A percentile compares a stretch with the other conserved stretches of the same genome.
Evolutionary conservation across 2,797 vertebrate genomes (phyloP).

Genomic region (Sternarchorhynchus goeldii): DNA sequence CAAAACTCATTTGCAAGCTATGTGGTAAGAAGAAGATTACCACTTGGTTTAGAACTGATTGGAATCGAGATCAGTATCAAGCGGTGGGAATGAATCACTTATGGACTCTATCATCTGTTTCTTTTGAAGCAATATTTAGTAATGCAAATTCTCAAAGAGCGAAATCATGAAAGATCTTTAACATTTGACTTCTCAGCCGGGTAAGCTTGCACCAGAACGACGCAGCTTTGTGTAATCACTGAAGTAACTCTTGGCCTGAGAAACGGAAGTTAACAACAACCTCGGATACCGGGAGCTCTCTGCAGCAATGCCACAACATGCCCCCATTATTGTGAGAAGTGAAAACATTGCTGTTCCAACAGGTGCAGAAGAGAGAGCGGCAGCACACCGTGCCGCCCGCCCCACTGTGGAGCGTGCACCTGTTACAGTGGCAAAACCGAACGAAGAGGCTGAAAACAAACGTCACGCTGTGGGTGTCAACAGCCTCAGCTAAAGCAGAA

Average conservation of each 20-base stretch:
- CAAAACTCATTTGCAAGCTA: neutral
- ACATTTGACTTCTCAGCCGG: conserved; percentile 3
- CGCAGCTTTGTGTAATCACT: neutral
- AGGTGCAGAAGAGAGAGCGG: conserved; percentile 42
- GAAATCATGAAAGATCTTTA: conserved; percentile 23
- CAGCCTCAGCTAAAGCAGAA: conserved; percentile 19
- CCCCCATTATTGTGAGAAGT: conserved; percentile 8
- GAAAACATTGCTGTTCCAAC: conserved; percentile 54
- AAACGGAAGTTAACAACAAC: conserved; percentile 1
- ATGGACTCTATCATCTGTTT: conserved; percentile 48
- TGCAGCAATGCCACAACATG: conserved; percentile 7
- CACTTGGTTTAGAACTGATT: conserved; percentile 2
- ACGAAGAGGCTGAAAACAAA: conserved; percentile 52
- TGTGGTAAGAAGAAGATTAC: neutral
- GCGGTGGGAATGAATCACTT: conserved; percentile 54
- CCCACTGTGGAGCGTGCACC: conserved; percentile 48
- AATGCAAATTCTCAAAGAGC: neutral
- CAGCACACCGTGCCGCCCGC: conserved; percentile 31
- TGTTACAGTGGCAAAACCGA: conserved; percentile 50
- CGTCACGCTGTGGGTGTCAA: conserved; percentile 25
- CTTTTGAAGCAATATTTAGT: conserved; percentile 26
- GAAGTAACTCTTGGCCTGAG: conserved; percentile 1
- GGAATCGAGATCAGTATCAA: conserved; percentile 20
- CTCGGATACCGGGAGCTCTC: neutral
- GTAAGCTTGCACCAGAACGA: conserved; percentile 3